Evolutionary conservation across 64 coral and sea anemone species (phyloP), one percentile per base, ranked within the genome.

Genomic region (Montipora capricornis): DNA sequence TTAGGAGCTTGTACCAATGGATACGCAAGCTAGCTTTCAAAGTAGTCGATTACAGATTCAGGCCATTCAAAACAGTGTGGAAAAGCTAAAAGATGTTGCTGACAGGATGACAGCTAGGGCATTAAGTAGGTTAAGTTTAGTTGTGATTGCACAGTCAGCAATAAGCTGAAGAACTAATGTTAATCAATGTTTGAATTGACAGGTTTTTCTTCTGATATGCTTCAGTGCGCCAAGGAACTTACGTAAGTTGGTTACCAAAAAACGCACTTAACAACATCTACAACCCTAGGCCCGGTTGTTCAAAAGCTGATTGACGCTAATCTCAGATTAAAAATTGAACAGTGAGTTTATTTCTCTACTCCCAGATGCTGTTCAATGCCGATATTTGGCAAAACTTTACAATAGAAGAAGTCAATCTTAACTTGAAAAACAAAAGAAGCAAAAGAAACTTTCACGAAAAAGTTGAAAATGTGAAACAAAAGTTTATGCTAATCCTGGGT

Each of bases 121-220:
- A 4, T 81, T 99, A 73, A 89, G 98, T 99, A 71, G 58, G 74
- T 90, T 47, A 7, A 78, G 11, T 73, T 61, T 47, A 64, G 9
- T 64, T 11, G 0, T 37, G 37, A 37, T 37, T 37, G 2, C 37
- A 37, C 37, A 37, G 37, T 37, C 37, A 37, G 37, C 37, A 5
- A 55, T 55, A 55, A 55, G 52, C 37, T 55, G 52, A 53, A 12
- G 1, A 16, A 51, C 62, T 73, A 47, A 17, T 73, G 29, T 19
- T 12, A 4, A 24, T 37, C 5, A 26, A 79, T 53, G 53, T 74
- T 52, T 62, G 61, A 50, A 19, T 75, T 84, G 51, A 75, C 52
- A 99, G 98, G 89, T 2, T 96, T 96, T 92, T 96, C 98, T 14
- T 94, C 81, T 58, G 98, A 99, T 48, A 99, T 99, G 98, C 85